Evolutionary conservation across 2,113 vertebrate genomes (phyloP), one percentile per base, ranked within the genome.

Genomic region (Halcyon senegalensis): DNA sequence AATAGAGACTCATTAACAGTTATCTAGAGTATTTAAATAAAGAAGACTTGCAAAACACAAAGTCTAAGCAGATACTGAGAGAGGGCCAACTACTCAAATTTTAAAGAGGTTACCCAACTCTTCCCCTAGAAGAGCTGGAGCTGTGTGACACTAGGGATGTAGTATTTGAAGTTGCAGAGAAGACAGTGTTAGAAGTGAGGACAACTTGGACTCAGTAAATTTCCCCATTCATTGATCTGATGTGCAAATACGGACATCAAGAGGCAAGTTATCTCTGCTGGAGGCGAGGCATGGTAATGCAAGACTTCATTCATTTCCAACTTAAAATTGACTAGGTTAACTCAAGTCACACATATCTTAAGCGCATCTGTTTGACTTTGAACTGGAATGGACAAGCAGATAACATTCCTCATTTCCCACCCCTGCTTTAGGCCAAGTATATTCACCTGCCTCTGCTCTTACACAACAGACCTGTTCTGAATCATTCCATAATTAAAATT

Each of bases 331-430:
- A 93, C 51, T 4, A 67, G n/a, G 58, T 69, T 88, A 59, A 76
- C 24, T 70, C 48, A 35, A 97, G 58, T 80, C 93, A 90, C 73
- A 28, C 20, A 48, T 72, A 94, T 25, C 88, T 86, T 60, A 78
- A 94, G 58, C n/a, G 76, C 66, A 92, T 89, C 81, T 89, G 27
- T 81, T 94, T 93, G 63, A 70, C 88, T 94, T 92, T 87, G 59
- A 94, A 96, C 83, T 82, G 58, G 62, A 87, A 84, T 10, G 73
- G 92, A 90, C 66, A 87, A 64, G 50, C 48, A 91, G 84, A 79
- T 81, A 93, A 73, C 43, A 75, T 44, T 92, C 84, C 88, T 70
- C 35, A 68, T 64, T 92, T 90, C 80, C 91, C 69, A 33, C 73
- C 84, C 76, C 16, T 76, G 94, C 86, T 97, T 84, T 39, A 87